Percentiles rank a stretch among this genome's conserved stretches.
Conservation (phyloP, 2,797 vertebrate genomes). For the Ctenopoma multispine region DNA sequence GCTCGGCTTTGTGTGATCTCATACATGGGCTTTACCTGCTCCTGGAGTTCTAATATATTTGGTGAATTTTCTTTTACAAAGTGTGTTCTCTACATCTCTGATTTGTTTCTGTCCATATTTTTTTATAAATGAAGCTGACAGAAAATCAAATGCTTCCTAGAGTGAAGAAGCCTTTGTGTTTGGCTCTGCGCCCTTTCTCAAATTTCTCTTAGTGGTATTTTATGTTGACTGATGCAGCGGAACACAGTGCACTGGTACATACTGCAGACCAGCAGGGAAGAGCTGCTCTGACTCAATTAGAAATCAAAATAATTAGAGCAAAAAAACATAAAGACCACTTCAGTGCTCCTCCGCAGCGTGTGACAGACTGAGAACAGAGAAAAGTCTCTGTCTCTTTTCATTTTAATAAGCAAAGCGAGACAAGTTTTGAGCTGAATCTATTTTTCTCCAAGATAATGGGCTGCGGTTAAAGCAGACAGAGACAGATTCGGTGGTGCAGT, state of each 20-base stretch:
- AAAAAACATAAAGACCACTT: neutral
- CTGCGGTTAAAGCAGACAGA: conserved; percentile 4
- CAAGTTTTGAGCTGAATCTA: neutral
- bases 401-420: conserved; percentile 26
- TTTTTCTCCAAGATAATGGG: conserved; percentile 13
- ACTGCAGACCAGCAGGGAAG: conserved; percentile 2
- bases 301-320: conserved; percentile 6
- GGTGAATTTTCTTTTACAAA: neutral
- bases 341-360: conserved; percentile 5
- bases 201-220: conserved; percentile 1
- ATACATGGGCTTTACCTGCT: conserved; percentile 24
- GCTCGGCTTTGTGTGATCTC: neutral
- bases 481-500: conserved; percentile 17
- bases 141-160: conserved; percentile 8
- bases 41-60: conserved; percentile 4
- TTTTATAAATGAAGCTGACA: conserved; percentile 17
- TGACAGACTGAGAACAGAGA: conserved; percentile 15
- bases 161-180: neutral
- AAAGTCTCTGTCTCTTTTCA: conserved; percentile 1
- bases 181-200: neutral
- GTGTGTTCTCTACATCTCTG: neutral
- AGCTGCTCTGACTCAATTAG: neutral
- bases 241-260: neutral
- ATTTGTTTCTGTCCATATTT: conserved; percentile 4
- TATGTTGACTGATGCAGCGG: neutral